phyloP scores from a whole-genome alignment of 2,888 invertebrate genomes.

The Xestoiulus laeticollis region DNA sequence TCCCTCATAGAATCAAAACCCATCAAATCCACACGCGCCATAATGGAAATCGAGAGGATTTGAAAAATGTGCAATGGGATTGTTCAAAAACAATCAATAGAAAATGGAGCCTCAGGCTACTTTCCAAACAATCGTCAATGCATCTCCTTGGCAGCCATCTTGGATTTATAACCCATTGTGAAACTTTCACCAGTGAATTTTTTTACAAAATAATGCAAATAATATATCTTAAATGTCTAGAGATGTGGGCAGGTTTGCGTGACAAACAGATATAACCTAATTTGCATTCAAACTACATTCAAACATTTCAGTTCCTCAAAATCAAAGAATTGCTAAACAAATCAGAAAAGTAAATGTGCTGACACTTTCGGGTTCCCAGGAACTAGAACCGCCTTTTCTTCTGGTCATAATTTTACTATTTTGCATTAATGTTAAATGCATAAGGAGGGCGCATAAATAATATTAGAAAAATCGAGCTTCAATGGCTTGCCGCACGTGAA shows the following conservation, averaged over 20 bases:
- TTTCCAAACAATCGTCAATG: too few species aligned
- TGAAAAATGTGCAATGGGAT: background rate
- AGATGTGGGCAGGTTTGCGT: background rate
- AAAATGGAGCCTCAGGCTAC: background rate
- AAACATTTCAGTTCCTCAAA: background rate
- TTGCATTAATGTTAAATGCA: background rate
- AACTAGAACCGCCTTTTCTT: background rate
- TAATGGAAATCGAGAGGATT: background rate
- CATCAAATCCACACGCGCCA: background rate
- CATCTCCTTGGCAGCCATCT: background rate
- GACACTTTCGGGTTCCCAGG: background rate
- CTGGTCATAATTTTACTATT: background rate
- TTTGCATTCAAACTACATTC: background rate
- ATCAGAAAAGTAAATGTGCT: background rate
- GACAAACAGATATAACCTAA: background rate
- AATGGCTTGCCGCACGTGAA: background rate
- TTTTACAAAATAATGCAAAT: too few species aligned
- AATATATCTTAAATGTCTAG: background rate
- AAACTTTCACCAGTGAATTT: background rate
- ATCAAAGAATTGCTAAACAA: slow-evolving; percentile 15
- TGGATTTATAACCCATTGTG: background rate
- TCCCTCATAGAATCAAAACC: background rate
- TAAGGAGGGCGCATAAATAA: background rate
- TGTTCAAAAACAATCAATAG: background rate
- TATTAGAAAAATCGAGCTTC: background rate